Percentiles rank a stretch among this genome's conserved stretches.
Evolutionary conservation across 2,113 vertebrate genomes (phyloP).

Genomic region (Lagopus muta): DNA sequence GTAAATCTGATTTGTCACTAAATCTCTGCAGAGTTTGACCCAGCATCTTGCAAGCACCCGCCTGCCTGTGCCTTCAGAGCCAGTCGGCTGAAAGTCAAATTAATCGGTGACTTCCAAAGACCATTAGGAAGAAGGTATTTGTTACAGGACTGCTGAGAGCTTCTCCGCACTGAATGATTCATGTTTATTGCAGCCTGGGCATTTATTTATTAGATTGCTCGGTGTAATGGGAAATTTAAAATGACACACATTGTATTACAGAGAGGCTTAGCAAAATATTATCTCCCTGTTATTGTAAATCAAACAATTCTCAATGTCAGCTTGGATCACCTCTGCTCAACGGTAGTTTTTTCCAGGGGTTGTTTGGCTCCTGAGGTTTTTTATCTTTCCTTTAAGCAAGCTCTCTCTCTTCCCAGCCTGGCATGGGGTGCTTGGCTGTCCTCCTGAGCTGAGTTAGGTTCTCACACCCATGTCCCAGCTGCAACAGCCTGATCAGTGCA

Average conservation of each 20-base stretch:
- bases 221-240: slow-evolving; percentile 71
- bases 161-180: slow-evolving; percentile 61
- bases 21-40: slow-evolving; percentile 43
- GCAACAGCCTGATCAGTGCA: too few relatives aligned
- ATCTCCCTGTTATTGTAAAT: slow-evolving; percentile 72
- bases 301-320: slow-evolving; percentile 74
- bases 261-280: slow-evolving; percentile 73
- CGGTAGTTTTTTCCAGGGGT: slow-evolving; percentile 19
- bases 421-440: background rate
- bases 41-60: slow-evolving; percentile 41
- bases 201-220: slow-evolving; percentile 73
- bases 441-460: background rate
- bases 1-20: slow-evolving; percentile 66
- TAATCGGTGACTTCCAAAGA: slow-evolving; percentile 57
- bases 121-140: slow-evolving; percentile 48
- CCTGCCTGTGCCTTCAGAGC: slow-evolving; percentile 12
- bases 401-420: background rate
- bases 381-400: background rate
- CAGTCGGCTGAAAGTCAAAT: slow-evolving; percentile 62
- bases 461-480: background rate
- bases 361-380: background rate
- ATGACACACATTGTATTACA: slow-evolving; percentile 71
- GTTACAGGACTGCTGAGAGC: slow-evolving; percentile 56
- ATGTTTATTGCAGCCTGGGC: slow-evolving; percentile 65
- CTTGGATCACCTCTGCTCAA: slow-evolving; percentile 54